These are phyloP conservation scores for Amblyornis subalaris DNA, from an alignment of 2,113 vertebrate genomes.

Conservation along the genomic window DNA sequence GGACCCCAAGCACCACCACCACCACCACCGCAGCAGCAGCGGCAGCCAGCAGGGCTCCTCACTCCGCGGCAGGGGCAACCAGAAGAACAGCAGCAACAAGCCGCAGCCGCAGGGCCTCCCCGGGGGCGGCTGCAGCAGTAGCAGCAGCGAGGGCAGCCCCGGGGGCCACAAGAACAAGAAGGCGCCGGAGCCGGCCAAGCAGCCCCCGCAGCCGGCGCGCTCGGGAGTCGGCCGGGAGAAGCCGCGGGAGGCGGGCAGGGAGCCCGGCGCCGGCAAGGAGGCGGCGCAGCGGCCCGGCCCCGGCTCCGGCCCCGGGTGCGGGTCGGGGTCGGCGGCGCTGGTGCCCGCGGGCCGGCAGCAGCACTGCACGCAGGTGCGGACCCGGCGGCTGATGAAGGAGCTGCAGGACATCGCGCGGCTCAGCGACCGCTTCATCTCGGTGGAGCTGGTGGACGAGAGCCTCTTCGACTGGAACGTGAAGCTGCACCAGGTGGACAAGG, in stretches of 20 bases:
- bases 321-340: conserved; percentile 70
- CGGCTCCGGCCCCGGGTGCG: conserved; percentile 66
- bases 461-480: conserved; percentile 99
- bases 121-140: conserved; percentile 70
- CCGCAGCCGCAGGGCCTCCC: conserved; percentile 76
- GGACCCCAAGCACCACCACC: conserved; percentile 92
- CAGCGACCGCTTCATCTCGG: conserved; percentile 96
- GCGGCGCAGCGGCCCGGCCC: conserved; percentile 74
- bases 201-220: conserved; percentile 69
- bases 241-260: conserved; percentile 57
- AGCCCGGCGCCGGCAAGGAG: conserved; percentile 30
- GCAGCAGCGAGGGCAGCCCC: conserved; percentile 71
- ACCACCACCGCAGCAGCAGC: conserved; percentile 32
- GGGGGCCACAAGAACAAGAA: conserved; percentile 73
- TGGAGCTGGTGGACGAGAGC: conserved; percentile 98
- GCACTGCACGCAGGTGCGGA: conserved; percentile 96
- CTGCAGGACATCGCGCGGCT: conserved; percentile 96
- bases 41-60: conserved; percentile 85
- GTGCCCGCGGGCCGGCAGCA: conserved; percentile 86
- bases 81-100: conserved; percentile 86
- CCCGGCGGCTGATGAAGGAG: conserved; percentile 96
- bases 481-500: conserved; percentile 99
- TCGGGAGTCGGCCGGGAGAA: conserved; percentile 66
- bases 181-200: conserved; percentile 75
- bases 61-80: conserved; percentile 84